Evolutionary conservation across 1,140 invertebrate species (phyloP), one percentile per base, ranked within the genome.

Genomic region (Pseudomyrmex dendroicus): DNA sequence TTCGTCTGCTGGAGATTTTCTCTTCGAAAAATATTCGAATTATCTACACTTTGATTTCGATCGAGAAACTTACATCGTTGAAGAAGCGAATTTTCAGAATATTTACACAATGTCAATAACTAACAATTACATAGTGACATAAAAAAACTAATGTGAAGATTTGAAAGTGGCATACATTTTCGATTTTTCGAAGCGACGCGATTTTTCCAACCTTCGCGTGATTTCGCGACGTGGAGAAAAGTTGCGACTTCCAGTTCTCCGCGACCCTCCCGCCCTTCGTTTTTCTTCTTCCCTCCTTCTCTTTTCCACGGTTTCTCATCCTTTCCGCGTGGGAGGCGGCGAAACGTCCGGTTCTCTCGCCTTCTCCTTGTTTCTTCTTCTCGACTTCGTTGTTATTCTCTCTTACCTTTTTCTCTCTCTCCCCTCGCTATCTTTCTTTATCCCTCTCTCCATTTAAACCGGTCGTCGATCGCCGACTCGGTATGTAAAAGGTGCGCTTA

Each of bases 291-390:
- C 13, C 22, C 70, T 35, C 35, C 62, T 46, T 35, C 17, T 67
- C 61, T 84, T 82, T 84, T 86, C 72, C 73, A 59, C 50, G 44
- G 68, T 83, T 74, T 57, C 66, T 78, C 74, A 68, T 70, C 83
- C 57, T 85, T 83, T 70, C 88, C 86, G 90, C 92, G 92, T 93
- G 92, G 91, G 92, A 93, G 89, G 91, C 88, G 82, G 67, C 76
- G 85, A 44, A 80, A 89, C 80, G 72, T 72, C 82, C 83, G 89
- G 89, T 92, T 92, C 92, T 92, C 91, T 89, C 85, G 78, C 73
- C 62, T 13, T 48, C 61, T 74, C 67, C 57, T 68, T 64, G 52
- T 64, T 46, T 70, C 35, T 78, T 59, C 20, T 56, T 64, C 68
- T 67, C 76, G 4, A 46, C 57, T 12, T 13, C 35, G 7, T 7